Evolutionary conservation across 1,140 invertebrate genomes (phyloP), one percentile per base, ranked within the genome.

Genomic region (Trachymyrmex septentrionalis): DNA sequence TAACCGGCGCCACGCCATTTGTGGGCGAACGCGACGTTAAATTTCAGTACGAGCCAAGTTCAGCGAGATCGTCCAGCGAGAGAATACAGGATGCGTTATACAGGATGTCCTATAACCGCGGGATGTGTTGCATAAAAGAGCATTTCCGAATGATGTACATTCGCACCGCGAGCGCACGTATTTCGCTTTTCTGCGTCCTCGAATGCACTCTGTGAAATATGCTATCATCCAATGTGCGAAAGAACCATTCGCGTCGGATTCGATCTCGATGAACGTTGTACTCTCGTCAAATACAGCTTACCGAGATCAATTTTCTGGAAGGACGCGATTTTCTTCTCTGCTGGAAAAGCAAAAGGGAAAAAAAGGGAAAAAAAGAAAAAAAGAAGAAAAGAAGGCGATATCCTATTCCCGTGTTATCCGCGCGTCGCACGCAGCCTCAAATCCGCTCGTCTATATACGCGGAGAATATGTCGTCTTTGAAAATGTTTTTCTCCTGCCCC

Each of bases 261-360:
- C 80, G 80, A 84, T 80, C 69, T 34, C 80, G 80, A 84, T 73
- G 80, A 84, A 61, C 80, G 69, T 73, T 59, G 53, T 61, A 75
- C 80, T 73, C 67, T 82, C 80, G 80, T 72, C 67, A 71, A 75
- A 75, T 75, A 73, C 80, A 75, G 67, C 69, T 84, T 75, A 61
- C 80, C 55, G 69, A 61, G 69, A 84, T 75, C 80, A 84, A 84
- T 84, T 84, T 82, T 75, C 80, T 30, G 55, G 69, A 84, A 84
- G 38, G 34, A 27, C 38, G 69, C 67, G 67, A 73, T 48, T 50
- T 55, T 57, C 50, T 72, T 48, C 14, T 34, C 55, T 0, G 19
- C 48, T 3, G 7, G 0, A n/a, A 50, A 64, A 48, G 44, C 24
- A 21, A 16, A 78, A 6, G 44, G 1, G 57, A 38, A 61, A 30